A percentile compares a stretch with the other conserved stretches of the same genome.
phyloP scores from a whole-genome alignment of 2,888 invertebrate species.

The Leistus spinibarbis region DNA sequence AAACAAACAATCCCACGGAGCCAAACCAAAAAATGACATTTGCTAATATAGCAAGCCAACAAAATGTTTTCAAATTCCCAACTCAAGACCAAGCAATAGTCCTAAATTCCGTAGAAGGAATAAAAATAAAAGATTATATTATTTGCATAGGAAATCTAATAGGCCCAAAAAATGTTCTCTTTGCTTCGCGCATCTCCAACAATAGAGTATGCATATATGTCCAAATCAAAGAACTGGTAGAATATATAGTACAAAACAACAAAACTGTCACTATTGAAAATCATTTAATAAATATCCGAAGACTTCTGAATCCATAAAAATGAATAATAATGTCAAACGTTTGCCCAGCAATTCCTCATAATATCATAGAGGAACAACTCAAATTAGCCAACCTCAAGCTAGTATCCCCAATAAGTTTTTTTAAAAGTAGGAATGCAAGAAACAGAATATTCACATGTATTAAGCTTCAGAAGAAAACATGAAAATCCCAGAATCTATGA shows the following conservation, averaged over 20 bases:
- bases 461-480: slow-evolving; percentile 42
- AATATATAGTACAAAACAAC: slow-evolving; percentile 20
- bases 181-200: slow-evolving; percentile 22
- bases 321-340: slow-evolving; percentile 47
- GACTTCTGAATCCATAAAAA: slow-evolving; percentile 43
- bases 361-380: slow-evolving; percentile 39
- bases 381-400: slow-evolving; percentile 39
- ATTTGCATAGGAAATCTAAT: slow-evolving; percentile 17
- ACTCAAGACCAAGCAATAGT: slow-evolving; percentile 14
- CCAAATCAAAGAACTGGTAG: slow-evolving; percentile 8
- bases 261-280: slow-evolving; percentile 4
- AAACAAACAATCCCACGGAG: not conserved
- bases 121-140: slow-evolving; percentile 5
- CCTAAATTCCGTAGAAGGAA: not conserved
- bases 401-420: slow-evolving; percentile 42
- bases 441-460: slow-evolving; percentile 43
- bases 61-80: slow-evolving; percentile 21
- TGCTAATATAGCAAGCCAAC: slow-evolving; percentile 8
- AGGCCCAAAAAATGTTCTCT: slow-evolving; percentile 20
- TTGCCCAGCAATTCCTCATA: slow-evolving; percentile 43
- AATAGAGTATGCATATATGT: slow-evolving; percentile 28
- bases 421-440: slow-evolving; percentile 43
- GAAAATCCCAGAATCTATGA: slow-evolving; percentile 5
- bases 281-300: slow-evolving; percentile 29
- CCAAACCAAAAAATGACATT: not conserved